Percentiles rank a stretch among this genome's conserved stretches.
Conservation (phyloP, 2,113 vertebrate species). For the Pelobates fuscus region DNA sequence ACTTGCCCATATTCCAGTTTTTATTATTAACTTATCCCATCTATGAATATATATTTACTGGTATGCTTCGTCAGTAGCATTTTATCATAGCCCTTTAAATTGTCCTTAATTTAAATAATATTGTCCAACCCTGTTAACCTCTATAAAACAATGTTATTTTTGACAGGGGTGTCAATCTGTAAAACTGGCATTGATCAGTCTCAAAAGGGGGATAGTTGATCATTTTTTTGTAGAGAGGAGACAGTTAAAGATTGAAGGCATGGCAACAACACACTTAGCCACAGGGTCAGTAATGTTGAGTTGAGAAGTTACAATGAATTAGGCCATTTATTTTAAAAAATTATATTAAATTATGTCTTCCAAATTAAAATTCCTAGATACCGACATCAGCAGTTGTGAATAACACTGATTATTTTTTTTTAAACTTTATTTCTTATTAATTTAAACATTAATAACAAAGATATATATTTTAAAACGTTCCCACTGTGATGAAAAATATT, state of each 20-base stretch:
- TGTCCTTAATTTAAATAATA: slow-evolving; percentile 29
- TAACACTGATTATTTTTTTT: too few species aligned
- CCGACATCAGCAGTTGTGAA: too few species aligned
- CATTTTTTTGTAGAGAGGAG: too few species aligned
- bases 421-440: too few species aligned
- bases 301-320: slow-evolving; percentile 1
- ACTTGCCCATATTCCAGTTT: neutral
- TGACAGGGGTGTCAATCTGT: too few species aligned
- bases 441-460: too few species aligned
- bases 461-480: too few species aligned
- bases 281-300: slow-evolving; percentile 21
- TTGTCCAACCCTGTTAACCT: slow-evolving; percentile 3
- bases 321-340: slow-evolving; percentile 6
- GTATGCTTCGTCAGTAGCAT: slow-evolving; percentile 13
- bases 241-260: slow-evolving; percentile 30
- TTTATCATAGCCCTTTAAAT: slow-evolving; percentile 11
- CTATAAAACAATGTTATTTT: slow-evolving; percentile 2
- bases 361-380: too few species aligned
- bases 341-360: too few species aligned
- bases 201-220: too few species aligned
- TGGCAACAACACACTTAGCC: slow-evolving; percentile 22
- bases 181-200: too few species aligned
- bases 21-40: neutral
- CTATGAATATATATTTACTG: neutral
- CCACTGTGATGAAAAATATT: too few species aligned